Evolutionary conservation across 1,140 invertebrate genomes (phyloP), one percentile per base, ranked within the genome.

Genomic region (Drosophila pallidifrons): DNA sequence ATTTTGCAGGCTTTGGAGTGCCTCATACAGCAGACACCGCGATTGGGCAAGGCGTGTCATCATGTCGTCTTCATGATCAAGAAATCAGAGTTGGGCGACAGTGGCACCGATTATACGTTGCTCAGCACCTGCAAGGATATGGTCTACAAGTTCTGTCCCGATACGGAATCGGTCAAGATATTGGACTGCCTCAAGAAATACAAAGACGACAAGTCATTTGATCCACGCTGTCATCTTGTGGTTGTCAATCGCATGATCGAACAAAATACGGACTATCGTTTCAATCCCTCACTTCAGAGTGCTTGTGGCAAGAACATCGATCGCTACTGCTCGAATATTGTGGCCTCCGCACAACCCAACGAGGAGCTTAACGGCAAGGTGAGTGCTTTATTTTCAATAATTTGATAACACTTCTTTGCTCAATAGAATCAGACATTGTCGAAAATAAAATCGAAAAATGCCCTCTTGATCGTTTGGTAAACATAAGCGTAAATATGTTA

Each of bases 221-320:
- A 98, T 91, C 94, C 95, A 60, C 96, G 96, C 59, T 99, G 99
- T 92, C 96, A 97, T 85, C 93, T 95, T 57, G 94, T 99, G 10
- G 96, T 99, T 2, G 94, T 97, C 6, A 96, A 96, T 92, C 94
- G 99, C 91, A 96, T 99, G 95, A 96, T 98, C 63, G 97, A 98
- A 92, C 97, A 98, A 93, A 98, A 97, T 92, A 95, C 95, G 49
- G 98, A 99, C 93, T 97, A 97, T 83, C 95, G 98, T 77, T 96
- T 99, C 52, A 99, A 99, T 94, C 97, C 97, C 11, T 94, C 95
- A 5, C 93, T 88, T 13, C 96, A 97, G 91, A 95, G 95, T 70
- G 94, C 95, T 4, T 99, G 98, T 88, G 93, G 94, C 35, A 83
- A 93, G 72, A 97, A 98, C 83, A 95, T 95, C n/a, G 93, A 93